Base-by-base conservation (phyloP, 2,888 invertebrate species). In the Ditylenchus weischeri region DNA sequence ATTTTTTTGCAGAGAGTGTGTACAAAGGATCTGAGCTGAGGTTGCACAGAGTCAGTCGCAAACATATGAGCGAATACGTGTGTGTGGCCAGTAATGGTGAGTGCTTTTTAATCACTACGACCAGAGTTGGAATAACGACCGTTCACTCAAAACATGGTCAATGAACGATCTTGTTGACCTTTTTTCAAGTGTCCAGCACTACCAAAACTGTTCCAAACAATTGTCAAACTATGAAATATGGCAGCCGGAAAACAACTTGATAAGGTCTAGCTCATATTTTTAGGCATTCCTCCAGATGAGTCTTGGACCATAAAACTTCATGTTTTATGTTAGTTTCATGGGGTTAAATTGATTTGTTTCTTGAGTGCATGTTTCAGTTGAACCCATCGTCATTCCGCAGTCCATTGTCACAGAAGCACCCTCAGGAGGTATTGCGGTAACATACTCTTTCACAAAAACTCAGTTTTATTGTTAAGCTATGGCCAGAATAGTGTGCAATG, bases 61-160 rank as follows among this genome's bases (percentile, higher is more conserved):
- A 76, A 43, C 81, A 82, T 69, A 83, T 80, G 82, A 76, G 76
- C 68, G 82, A 83, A 63, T 83, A 83, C 64, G 74, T 81, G 13
- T 83, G 83, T 61, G 78, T 81, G 0, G 83, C 83, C 0, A 73
- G 72, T 47, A 83, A 83, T 65, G 83, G 83, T 43, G 11, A 2
- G 43, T 43, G 43, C 43, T 43, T 15, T 43, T 43, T 13, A 13
- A 15, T 43, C 5, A 8, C 8, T 29, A 29, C 36, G 5, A 4
- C 5, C 29, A 29, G 5, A 5, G 29, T 29, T 29, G 2, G 5
- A 29, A 29, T 29, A 29, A 29, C 3, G 5, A 29, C 29, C 29
- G 5, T 2, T 29, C 29, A 29, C 29, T 29, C 29, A 29, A 29
- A 29, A 29, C 2, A 29, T 29, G 29, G 29, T 29, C 29, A 29